A percentile compares a stretch with the other conserved stretches of the same genome.
phyloP scores from a whole-genome alignment of 2,888 invertebrate genomes.

The Zaprionus lineosus region DNA sequence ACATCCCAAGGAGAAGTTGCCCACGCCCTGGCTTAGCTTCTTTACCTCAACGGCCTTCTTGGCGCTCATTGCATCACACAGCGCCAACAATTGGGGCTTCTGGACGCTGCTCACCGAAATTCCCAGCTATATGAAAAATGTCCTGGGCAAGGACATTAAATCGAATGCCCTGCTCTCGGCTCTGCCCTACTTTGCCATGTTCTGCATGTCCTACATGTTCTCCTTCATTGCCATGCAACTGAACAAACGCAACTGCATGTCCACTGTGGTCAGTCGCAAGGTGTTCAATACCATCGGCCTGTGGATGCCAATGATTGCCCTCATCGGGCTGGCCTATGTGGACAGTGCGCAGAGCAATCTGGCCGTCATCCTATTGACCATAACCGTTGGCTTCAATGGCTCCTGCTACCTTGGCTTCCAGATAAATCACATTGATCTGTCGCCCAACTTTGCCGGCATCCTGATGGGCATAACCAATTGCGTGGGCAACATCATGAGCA shows the following conservation, averaged over 20 bases:
- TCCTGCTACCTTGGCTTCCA: conserved; percentile 90
- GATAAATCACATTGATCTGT: conserved; percentile 92
- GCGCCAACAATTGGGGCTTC: conserved; percentile 90
- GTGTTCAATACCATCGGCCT: conserved; percentile 85
- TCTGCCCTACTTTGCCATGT: conserved; percentile 89
- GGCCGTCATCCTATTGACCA: conserved; percentile 87
- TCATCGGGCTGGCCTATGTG: conserved; percentile 86
- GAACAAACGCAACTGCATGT: conserved; percentile 75
- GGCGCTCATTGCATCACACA: conserved; percentile 88
- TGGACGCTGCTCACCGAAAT: conserved; percentile 92
- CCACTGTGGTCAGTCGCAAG: conserved; percentile 82
- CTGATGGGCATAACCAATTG: conserved; percentile 93
- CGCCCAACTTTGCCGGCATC: conserved; percentile 92
- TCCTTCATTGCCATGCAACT: conserved; percentile 86
- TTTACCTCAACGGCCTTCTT: conserved; percentile 90
- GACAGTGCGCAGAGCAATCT: conserved; percentile 79
- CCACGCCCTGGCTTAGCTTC: conserved; percentile 90
- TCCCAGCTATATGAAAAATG: conserved; percentile 90
- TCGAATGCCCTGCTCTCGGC: conserved; percentile 88
- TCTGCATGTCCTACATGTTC: conserved; percentile 88
- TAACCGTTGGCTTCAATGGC: conserved; percentile 90
- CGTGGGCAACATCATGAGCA: conserved; percentile 89
- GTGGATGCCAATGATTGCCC: conserved; percentile 87
- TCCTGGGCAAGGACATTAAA: conserved; percentile 88
- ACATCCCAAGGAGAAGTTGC: conserved; percentile 72